Percentiles rank a stretch among this genome's conserved stretches.
phyloP scores from a whole-genome alignment of 2,888 invertebrate species.

The Neoaliturus tenellus region DNA sequence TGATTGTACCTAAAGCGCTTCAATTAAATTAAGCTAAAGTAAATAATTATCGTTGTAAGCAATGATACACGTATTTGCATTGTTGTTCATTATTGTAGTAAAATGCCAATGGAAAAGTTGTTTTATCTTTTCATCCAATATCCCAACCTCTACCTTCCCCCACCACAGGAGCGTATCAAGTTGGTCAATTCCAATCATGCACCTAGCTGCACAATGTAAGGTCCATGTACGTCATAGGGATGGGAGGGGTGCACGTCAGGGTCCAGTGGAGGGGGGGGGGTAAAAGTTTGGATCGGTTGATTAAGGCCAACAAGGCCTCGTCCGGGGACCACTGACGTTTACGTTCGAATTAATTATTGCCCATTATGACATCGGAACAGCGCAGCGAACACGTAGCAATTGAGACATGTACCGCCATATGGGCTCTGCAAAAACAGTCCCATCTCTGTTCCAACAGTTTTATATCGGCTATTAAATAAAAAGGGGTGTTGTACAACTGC shows the following conservation, averaged over 20 bases:
- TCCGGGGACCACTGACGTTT: conserved; percentile 38
- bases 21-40: too few relatives aligned
- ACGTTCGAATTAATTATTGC: conserved; percentile 52
- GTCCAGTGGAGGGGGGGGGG: neutral
- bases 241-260: neutral
- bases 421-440: conserved; percentile 26
- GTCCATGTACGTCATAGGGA: neutral
- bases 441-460: conserved; percentile 21
- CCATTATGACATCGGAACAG: conserved; percentile 58
- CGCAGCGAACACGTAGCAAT: conserved; percentile 47
- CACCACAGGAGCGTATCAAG: too few relatives aligned
- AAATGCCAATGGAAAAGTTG: too few relatives aligned
- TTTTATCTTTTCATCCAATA: too few relatives aligned
- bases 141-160: too few relatives aligned
- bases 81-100: too few relatives aligned
- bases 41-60: too few relatives aligned
- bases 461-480: conserved; percentile 28
- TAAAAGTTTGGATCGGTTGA: conserved; percentile 47
- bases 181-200: neutral
- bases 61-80: too few relatives aligned
- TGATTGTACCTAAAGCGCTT: too few relatives aligned
- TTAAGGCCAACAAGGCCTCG: conserved; percentile 31
- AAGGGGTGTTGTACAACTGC: conserved; percentile 5
- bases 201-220: conserved; percentile 1
- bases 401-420: conserved; percentile 47